These are phyloP conservation scores for Trematomus bernacchii DNA, from an alignment of 2,797 vertebrate species.

Conservation along the genomic window DNA sequence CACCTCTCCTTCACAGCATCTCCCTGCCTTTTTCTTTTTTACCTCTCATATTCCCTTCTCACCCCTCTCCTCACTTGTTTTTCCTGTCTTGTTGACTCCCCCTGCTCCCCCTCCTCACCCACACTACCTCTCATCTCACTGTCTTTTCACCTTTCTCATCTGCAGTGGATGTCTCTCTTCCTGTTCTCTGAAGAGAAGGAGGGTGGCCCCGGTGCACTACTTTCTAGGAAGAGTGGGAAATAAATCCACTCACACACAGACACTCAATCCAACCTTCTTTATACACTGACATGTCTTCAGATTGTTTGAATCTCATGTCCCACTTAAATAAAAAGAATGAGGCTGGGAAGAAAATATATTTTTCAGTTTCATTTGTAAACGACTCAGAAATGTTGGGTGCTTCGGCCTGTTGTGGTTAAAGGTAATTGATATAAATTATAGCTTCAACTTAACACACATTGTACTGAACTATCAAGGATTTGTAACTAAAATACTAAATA, in stretches of 20 bases:
- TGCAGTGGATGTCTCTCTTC: slow-evolving; percentile 35
- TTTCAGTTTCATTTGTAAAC: neutral
- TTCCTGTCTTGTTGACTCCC: slow-evolving; percentile 48
- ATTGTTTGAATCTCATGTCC: neutral
- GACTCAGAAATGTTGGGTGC: too few relatives aligned
- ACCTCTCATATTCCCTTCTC: slow-evolving; percentile 11
- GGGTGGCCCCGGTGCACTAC: slow-evolving; percentile 18
- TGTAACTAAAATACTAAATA: neutral
- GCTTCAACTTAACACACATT: neutral
- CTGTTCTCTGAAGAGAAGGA: slow-evolving; percentile 21
- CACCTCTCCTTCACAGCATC: slow-evolving; percentile 30
- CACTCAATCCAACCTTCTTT: slow-evolving; percentile 21
- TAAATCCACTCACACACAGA: slow-evolving; percentile 20
- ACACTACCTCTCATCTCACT: slow-evolving; percentile 20
- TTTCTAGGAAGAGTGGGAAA: neutral
- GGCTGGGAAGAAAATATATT: neutral
- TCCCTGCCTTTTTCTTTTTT: neutral
- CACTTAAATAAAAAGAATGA: neutral
- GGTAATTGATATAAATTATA: neutral
- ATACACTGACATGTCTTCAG: neutral
- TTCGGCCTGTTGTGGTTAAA: neutral
- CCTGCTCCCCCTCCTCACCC: slow-evolving; percentile 2
- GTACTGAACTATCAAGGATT: too few relatives aligned
- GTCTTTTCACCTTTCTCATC: slow-evolving; percentile 24
- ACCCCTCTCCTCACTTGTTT: slow-evolving; percentile 22